Conservation (phyloP, 1,140 invertebrate species). For the Meloidogyne exigua region DNA sequence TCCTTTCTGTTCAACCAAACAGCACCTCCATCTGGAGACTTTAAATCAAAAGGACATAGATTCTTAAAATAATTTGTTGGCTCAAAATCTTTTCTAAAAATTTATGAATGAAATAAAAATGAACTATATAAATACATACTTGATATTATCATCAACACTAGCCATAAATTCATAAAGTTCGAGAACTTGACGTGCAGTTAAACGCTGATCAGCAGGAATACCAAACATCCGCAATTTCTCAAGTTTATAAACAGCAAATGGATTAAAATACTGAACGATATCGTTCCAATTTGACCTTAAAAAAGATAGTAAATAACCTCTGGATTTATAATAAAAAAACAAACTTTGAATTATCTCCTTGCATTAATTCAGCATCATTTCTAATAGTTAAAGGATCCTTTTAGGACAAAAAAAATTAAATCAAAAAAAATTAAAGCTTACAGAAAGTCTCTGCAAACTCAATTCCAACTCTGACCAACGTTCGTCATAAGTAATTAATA, state of each 20-base stretch:
- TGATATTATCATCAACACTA: slow-evolving; percentile 48
- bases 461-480: slow-evolving; percentile 62
- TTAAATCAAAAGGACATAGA: not conserved
- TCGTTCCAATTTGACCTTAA: slow-evolving; percentile 23
- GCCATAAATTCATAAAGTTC: slow-evolving; percentile 56
- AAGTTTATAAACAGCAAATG: slow-evolving; percentile 59
- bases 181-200: slow-evolving; percentile 59
- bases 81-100: slow-evolving; percentile 53
- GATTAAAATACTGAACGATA: slow-evolving; percentile 52
- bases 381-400: slow-evolving; percentile 27
- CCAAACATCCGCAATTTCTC: slow-evolving; percentile 62
- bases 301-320: not conserved
- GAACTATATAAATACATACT: slow-evolving; percentile 30
- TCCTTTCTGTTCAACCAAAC: slow-evolving; percentile 54
- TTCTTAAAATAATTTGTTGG: slow-evolving; percentile 53
- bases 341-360: not conserved
- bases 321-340: not conserved
- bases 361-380: not conserved
- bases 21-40: slow-evolving; percentile 17
- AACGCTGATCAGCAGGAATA: slow-evolving; percentile 60
- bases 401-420: slow-evolving; percentile 16
- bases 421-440: not conserved
- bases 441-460: slow-evolving; percentile 44
- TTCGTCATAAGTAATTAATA: slow-evolving; percentile 59
- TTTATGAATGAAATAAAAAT: slow-evolving; percentile 21